These are phyloP conservation scores for Cryptus viduatorius DNA, from an alignment of 2,888 invertebrate species.

Conservation along the genomic window DNA sequence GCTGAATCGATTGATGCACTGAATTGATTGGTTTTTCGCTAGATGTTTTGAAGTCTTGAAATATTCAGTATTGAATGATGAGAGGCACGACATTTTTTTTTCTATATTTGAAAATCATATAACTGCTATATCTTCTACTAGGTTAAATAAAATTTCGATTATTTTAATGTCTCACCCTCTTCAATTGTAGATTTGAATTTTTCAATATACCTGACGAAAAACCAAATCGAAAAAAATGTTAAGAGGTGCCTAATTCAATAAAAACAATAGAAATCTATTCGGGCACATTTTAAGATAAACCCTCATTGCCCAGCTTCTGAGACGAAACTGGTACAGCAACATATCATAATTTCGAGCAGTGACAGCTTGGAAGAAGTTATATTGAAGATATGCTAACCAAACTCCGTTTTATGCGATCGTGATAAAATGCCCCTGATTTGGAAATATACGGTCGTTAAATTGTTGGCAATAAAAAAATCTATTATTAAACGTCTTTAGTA, in stretches of 20 bases:
- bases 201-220: not conserved
- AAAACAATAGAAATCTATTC: not conserved
- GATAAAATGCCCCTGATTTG: too few relatives aligned
- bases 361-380: too few relatives aligned
- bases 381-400: too few relatives aligned
- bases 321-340: too few relatives aligned
- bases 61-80: not conserved
- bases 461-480: too few relatives aligned
- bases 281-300: not conserved
- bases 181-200: not conserved
- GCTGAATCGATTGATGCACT: not conserved
- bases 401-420: too few relatives aligned
- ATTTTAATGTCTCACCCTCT: not conserved
- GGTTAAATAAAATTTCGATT: not conserved
- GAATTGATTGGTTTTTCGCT: not conserved
- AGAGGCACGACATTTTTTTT: not conserved
- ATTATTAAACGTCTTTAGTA: too few relatives aligned
- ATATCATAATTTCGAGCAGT: too few relatives aligned
- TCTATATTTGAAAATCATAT: not conserved
- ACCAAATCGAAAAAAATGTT: not conserved
- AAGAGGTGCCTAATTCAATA: not conserved
- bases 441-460: too few relatives aligned
- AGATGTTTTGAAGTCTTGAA: not conserved
- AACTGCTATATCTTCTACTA: not conserved
- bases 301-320: not conserved